phyloP scores from a whole-genome alignment of 2,797 vertebrate species.

The Botia almorhae region DNA sequence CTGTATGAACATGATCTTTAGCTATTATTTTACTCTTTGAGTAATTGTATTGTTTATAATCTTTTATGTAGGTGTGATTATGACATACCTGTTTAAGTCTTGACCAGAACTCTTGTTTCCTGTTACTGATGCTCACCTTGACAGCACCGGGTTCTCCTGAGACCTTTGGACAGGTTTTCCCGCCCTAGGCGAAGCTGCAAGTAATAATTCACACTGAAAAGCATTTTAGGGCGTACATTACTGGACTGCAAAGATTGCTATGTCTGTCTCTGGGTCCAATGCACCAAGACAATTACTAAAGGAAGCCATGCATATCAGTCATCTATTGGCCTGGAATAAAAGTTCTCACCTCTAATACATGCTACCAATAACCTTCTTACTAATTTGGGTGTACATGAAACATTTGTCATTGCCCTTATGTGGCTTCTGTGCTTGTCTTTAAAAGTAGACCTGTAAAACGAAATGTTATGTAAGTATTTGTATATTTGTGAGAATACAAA shows the following conservation, averaged over 20 bases:
- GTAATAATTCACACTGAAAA: slow-evolving; percentile 80
- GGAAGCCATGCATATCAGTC: slow-evolving; percentile 85
- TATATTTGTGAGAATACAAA: no score
- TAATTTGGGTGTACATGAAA: slow-evolving; percentile 31
- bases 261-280: slow-evolving; percentile 80
- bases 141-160: slow-evolving; percentile 65
- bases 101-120: slow-evolving; percentile 20
- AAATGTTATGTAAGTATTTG: no score
- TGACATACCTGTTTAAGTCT: slow-evolving; percentile 1
- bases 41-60: slow-evolving; percentile 7
- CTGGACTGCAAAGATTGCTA: slow-evolving; percentile 74
- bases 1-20: not conserved
- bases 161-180: slow-evolving; percentile 45
- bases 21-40: not conserved
- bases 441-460: not conserved
- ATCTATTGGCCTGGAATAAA: slow-evolving; percentile 74
- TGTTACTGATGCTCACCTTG: slow-evolving; percentile 40
- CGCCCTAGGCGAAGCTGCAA: slow-evolving; percentile 67
- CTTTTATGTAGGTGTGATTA: not conserved
- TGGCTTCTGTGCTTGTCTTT: not conserved
- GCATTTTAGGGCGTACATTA: slow-evolving; percentile 79
- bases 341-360: slow-evolving; percentile 64
- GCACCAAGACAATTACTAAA: slow-evolving; percentile 84
- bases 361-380: slow-evolving; percentile 67
- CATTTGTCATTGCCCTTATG: slow-evolving; percentile 2